These are phyloP conservation scores for Neodiprion pinetum DNA, from an alignment of 1,140 invertebrate genomes.

Conservation along the genomic window DNA sequence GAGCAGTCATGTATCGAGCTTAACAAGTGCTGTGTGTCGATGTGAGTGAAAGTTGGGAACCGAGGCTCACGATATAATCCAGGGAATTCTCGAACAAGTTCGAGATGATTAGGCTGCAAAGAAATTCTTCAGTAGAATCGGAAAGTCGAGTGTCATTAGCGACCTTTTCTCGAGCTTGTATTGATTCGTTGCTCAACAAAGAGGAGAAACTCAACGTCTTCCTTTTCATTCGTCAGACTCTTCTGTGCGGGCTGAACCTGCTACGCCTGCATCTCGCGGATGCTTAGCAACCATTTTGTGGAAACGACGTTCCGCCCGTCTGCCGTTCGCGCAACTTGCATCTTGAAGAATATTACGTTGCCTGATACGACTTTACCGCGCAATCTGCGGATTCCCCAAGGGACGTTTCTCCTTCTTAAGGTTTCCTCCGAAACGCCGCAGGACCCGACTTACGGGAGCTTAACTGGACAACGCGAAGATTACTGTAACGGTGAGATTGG, in stretches of 20 bases:
- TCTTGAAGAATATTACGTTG: conserved; percentile 3
- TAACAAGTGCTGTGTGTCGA: too few relatives aligned
- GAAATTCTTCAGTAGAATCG: not conserved
- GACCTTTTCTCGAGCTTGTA: not conserved
- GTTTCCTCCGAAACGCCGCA: not conserved
- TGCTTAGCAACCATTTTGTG: not conserved
- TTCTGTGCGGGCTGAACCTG: not conserved
- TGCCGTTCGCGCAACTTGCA: not conserved
- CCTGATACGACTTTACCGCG: not conserved
- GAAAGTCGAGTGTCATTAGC: conserved; percentile 4
- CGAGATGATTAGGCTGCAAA: not conserved
- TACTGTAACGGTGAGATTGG: not conserved
- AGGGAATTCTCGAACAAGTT: not conserved
- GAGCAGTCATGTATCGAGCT: too few relatives aligned
- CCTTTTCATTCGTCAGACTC: not conserved
- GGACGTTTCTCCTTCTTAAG: conserved; percentile 5
- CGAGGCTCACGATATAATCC: not conserved
- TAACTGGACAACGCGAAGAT: not conserved
- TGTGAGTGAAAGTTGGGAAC: not conserved
- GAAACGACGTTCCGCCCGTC: not conserved
- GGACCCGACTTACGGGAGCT: conserved; percentile 1
- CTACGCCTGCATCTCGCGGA: not conserved
- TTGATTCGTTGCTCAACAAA: not conserved
- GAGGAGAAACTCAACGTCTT: not conserved
- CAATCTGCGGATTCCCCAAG: not conserved